Conservation (phyloP, 2,113 vertebrate genomes). For the Chaetura pelagica region DNA sequence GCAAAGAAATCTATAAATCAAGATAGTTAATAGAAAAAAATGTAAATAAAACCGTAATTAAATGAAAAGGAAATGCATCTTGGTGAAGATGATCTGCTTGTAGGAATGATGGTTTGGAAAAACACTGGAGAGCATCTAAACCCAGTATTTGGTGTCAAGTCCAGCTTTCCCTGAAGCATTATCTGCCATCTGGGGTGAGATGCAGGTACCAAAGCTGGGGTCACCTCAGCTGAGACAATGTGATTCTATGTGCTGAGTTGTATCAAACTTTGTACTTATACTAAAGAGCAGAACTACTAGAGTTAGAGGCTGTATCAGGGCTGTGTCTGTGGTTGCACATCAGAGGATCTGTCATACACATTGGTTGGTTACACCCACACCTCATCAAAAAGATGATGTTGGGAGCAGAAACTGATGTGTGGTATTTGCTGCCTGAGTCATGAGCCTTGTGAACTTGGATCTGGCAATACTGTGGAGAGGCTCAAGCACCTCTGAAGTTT, state of each 20-base stretch:
- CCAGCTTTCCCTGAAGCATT: background rate
- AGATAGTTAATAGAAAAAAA: background rate
- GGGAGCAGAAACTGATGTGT: background rate
- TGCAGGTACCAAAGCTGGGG: background rate
- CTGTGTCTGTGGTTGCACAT: background rate
- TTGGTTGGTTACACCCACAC: background rate
- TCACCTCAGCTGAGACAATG: background rate
- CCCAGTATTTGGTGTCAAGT: background rate
- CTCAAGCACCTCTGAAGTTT: background rate
- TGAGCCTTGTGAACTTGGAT: background rate
- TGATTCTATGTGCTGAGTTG: background rate
- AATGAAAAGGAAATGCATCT: background rate
- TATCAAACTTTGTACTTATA: background rate
- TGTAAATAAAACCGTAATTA: background rate
- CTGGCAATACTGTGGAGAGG: background rate
- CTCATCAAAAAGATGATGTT: background rate
- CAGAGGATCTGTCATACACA: fast-evolving
- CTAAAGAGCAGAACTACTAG: background rate
- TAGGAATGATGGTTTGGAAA: background rate
- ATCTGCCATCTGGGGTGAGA: background rate
- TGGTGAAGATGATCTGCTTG: background rate
- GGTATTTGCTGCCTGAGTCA: background rate
- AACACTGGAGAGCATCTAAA: background rate
- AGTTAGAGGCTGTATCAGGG: background rate
- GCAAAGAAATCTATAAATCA: background rate